phyloP scores from a whole-genome alignment of 2,888 invertebrate genomes.

The Calameuta filiformis region DNA sequence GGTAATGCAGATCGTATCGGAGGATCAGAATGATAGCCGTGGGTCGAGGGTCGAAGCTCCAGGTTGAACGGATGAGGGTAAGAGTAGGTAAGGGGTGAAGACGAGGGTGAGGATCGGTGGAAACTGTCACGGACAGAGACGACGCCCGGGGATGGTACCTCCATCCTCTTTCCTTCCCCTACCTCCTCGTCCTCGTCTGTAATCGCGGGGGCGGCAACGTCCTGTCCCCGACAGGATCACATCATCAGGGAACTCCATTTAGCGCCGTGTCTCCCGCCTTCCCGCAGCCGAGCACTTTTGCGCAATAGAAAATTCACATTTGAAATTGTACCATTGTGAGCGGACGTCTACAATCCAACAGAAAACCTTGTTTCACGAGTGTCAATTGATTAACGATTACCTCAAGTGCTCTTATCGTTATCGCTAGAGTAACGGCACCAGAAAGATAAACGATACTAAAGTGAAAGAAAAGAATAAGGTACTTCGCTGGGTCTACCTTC shows the following conservation, averaged over 20 bases:
- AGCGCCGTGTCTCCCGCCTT: background rate
- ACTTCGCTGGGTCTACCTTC: background rate
- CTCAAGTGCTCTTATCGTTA: background rate
- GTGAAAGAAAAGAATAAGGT: background rate
- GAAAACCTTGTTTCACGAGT: background rate
- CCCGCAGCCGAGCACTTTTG: conserved; percentile 43
- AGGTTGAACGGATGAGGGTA: background rate
- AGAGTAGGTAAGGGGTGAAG: conserved; percentile 23
- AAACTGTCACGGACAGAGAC: conserved; percentile 64
- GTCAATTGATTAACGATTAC: background rate
- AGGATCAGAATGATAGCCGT: background rate
- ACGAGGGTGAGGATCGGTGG: conserved; percentile 39
- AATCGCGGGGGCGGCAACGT: conserved; percentile 65
- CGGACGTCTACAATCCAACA: background rate
- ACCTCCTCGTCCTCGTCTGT: conserved; percentile 61
- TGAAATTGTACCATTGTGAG: conserved; percentile 50
- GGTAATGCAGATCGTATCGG: background rate
- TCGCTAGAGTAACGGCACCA: background rate
- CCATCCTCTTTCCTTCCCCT: conserved; percentile 45
- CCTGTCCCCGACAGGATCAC: conserved; percentile 66
- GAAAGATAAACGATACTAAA: background rate
- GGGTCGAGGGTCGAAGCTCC: background rate
- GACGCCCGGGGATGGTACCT: conserved; percentile 55
- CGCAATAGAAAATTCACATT: conserved; percentile 54
- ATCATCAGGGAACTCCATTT: conserved; percentile 56